Base-by-base conservation (phyloP, 35 echinoderm and acorn worm species). In the Ophiothrix spiculata region DNA sequence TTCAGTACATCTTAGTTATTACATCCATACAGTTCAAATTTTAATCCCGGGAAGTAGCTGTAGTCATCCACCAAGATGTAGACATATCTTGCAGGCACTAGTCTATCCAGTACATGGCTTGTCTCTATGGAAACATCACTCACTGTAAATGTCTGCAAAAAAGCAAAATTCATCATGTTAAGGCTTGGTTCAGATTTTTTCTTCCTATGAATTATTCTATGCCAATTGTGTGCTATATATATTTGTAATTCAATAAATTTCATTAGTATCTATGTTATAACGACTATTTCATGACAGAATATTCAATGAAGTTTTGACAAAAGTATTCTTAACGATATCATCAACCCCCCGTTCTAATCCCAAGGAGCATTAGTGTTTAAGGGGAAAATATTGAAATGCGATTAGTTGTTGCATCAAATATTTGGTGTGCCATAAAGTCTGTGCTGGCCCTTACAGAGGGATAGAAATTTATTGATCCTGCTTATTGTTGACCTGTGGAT, bases 1-100 rank as follows among this genome's bases (percentile, higher is more conserved):
- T n/a, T n/a, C n/a, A n/a, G n/a, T n/a, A 10, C 42, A 49, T 10
- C 19, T 19, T 49, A 49, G 6, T n/a, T 49, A 19, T 49, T 77
- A 78, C 88, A 90, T 56, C 82, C 81, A 39, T 85, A 90, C 74
- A 80, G 36, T 33, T 84, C 88, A 31, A 90, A 39, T 79, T 85
- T 84, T 32, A 90, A 37, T 13, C 77, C 88, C 0, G 88, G 88
- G 37, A 90, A 90, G 74, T 78, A 40, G 36, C 38, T 76, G 49
- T 90, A 90, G 21, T 77, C 77, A 32, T 85, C 45, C 19, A 90
- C 82, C 40, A 75, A 90, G 75, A 90, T 85, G 81, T 56, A 60
- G 12, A 90, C 34, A 36, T 77, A 85, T 41, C 81, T 39, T 54
- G 82, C 81, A 32, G 31, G 25, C 21, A 85, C 19, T 32, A 64